These are phyloP conservation scores for Conistra vaccinii DNA, from an alignment of 2,888 invertebrate genomes.

Conservation along the genomic window DNA sequence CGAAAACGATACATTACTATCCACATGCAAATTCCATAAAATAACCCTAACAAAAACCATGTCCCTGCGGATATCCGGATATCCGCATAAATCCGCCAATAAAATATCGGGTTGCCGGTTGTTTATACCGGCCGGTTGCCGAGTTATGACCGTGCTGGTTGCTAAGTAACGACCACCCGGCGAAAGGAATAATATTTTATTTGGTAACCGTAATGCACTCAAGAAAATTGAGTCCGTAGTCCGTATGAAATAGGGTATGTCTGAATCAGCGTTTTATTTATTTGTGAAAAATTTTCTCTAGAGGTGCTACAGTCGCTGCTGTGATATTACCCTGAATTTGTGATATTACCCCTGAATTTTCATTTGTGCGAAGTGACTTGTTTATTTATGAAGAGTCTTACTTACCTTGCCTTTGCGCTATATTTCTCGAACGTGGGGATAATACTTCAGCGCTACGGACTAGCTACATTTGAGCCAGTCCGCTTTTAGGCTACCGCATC, in stretches of 20 bases:
- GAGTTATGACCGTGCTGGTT: slow-evolving; percentile 73
- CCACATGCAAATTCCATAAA: slow-evolving; percentile 69
- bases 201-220: slow-evolving; percentile 79
- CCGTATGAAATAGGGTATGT: slow-evolving; percentile 68
- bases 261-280: slow-evolving; percentile 67
- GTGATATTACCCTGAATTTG: slow-evolving; percentile 33
- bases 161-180: slow-evolving; percentile 60
- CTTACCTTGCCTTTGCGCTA: slow-evolving; percentile 34
- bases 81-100: slow-evolving; percentile 74
- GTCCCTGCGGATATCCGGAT: slow-evolving; percentile 71
- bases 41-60: slow-evolving; percentile 68
- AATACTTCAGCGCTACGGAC: slow-evolving; percentile 5
- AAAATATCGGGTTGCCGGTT: slow-evolving; percentile 75
- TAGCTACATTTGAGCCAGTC: slow-evolving; percentile 15
- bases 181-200: slow-evolving; percentile 74
- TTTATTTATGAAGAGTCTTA: slow-evolving; percentile 57
- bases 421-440: slow-evolving; percentile 43
- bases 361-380: slow-evolving; percentile 59
- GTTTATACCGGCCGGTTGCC: slow-evolving; percentile 72
- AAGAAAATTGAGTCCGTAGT: slow-evolving; percentile 80
- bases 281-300: slow-evolving; percentile 52
- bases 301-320: slow-evolving; percentile 34
- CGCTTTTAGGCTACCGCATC: slow-evolving; percentile 25
- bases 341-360: slow-evolving; percentile 48
- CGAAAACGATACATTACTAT: slow-evolving; percentile 56